Evolutionary conservation across 1,140 invertebrate species (phyloP), one percentile per base, ranked within the genome.

Genomic region (Bombus vancouverensis): DNA sequence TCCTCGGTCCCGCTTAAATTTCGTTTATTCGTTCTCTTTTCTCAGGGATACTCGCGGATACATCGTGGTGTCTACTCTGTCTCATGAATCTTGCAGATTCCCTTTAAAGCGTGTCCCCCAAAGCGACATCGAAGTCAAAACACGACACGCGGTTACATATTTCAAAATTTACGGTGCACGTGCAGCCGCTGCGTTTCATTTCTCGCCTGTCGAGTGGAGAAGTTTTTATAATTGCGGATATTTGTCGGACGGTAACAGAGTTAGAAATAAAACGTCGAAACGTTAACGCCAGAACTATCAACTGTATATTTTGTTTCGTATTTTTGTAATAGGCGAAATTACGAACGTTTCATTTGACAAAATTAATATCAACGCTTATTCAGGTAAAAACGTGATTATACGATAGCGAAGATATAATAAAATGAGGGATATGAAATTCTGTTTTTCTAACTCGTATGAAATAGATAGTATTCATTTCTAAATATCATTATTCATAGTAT

Each of bases 11-110:
- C 3, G 10, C 10, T 59, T 47, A 59, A 84, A 42, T 62, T 79
- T 80, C 76, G 32, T 72, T 79, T 72, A 62, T 83, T 53, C 34
- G 42, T 3, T n/a, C 28, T 66, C 57, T 62, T 34, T 42, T 65
- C 34, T 18, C 75, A 4, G 18, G n/a, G 15, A 66, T 34, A 34
- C n/a, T 62, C 28, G 10, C 3, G 25, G 65, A 32, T 18, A 32
- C 15, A 42, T 42, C 28, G 37, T 10, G 9, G 1, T 28, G 37
- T 78, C 37, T 42, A 77, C 75, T 39, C 75, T 53, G 34, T 76
- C 34, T 42, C 28, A 32, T 32, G 74, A 70, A 68, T 79, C 34
- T 68, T 66, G 53, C 53, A 25, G 28, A 65, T 71, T 34, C 44
- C 32, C 25, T 34, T 70, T 15, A 83, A 68, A 66, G n/a, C n/a